Evolutionary conservation across 2,888 invertebrate species (phyloP).

Genomic region (Trissolcus japonicus): DNA sequence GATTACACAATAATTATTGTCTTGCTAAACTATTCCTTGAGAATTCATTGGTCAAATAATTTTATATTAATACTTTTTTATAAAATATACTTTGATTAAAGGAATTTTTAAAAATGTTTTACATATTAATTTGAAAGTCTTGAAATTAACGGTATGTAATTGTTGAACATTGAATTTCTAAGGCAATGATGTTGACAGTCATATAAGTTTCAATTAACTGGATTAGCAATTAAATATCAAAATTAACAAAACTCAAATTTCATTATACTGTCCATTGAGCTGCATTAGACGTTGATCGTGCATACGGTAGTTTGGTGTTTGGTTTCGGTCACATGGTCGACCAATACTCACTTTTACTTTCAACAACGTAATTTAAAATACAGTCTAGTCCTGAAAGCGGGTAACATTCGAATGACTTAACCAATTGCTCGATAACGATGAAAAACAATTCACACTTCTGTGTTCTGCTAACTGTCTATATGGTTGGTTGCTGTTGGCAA

Average conservation of each 20-base stretch:
- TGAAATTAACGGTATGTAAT: no score
- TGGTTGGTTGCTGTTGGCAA: neutral
- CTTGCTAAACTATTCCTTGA: no score
- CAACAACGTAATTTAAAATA: constrained; percentile 35
- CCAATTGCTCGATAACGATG: constrained; percentile 37
- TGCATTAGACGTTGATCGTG: constrained; percentile 19
- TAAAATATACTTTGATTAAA: no score
- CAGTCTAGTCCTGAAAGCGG: constrained; percentile 37
- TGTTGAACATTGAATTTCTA: no score
- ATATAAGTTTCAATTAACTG: no score
- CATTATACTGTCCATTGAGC: constrained; percentile 7
- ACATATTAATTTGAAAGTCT: no score
- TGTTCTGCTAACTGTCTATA: neutral
- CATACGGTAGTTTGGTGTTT: constrained; percentile 28
- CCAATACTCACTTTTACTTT: constrained; percentile 56
- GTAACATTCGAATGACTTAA: constrained; percentile 41
- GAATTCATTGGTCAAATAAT: no score
- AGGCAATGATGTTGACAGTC: no score
- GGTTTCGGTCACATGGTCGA: constrained; percentile 41
- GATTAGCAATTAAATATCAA: no score
- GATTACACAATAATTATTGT: no score
- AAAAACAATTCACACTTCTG: constrained; percentile 14
- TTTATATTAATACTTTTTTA: no score
- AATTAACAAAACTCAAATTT: constrained; percentile 11
- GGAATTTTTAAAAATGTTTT: no score